These are phyloP conservation scores for Sprattus sprattus DNA, from an alignment of 2,113 vertebrate genomes.

Conservation along the genomic window DNA sequence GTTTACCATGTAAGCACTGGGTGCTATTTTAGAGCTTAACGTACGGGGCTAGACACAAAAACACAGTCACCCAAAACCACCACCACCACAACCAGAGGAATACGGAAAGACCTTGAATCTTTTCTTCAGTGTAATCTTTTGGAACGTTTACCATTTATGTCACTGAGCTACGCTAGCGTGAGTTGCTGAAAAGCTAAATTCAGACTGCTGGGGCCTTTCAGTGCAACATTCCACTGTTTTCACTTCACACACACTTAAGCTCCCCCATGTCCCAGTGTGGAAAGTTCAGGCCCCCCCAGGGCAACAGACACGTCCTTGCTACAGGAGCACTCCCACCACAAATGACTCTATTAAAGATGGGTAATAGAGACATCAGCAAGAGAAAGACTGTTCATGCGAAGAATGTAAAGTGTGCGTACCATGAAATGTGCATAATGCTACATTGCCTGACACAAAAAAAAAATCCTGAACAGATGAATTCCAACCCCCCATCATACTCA, in stretches of 20 bases:
- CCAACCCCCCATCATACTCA: neutral
- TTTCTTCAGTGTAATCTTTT: neutral
- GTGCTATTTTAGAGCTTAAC: neutral
- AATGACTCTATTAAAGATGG: neutral
- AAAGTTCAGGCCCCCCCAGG: neutral
- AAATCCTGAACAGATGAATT: neutral
- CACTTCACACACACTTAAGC: neutral
- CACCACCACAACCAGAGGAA: neutral
- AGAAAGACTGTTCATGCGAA: neutral
- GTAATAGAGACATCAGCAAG: neutral
- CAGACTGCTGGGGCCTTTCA: neutral
- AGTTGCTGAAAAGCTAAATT: neutral
- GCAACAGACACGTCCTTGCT: neutral
- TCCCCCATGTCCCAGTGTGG: neutral
- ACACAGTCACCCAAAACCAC: neutral
- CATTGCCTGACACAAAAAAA: neutral
- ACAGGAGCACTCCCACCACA: neutral
- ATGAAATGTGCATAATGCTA: neutral
- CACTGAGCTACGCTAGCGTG: neutral
- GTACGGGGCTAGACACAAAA: neutral
- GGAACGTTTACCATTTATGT: slow-evolving; percentile 16
- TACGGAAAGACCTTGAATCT: neutral
- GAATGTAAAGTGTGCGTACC: neutral
- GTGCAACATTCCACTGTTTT: neutral
- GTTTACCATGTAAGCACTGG: neutral